Base-by-base conservation (phyloP, 2,113 vertebrate species). In the Gnathonemus longibarbis region DNA sequence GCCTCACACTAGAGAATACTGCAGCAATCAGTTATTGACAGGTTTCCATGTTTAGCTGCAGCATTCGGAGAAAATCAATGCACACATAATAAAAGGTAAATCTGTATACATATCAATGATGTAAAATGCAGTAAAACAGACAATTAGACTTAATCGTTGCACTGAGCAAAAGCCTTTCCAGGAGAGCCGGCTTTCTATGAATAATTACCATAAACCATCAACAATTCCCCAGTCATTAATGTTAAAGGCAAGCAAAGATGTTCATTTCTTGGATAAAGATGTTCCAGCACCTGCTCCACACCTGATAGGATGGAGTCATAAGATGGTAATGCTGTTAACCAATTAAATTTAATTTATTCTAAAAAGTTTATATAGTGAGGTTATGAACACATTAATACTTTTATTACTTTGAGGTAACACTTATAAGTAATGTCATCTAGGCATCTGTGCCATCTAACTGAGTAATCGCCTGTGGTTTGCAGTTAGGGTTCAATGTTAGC, bases 31-130 rank as follows among this genome's bases (percentile, higher is more conserved):
- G 7, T 31, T 31, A 70, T 31, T 70, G 62, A 70, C 62, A 31
- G 27, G 62, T 11, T 31, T 42, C 74, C 74, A 39, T 42, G 74
- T 80, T 42, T 80, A 80, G 31, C 35, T 39, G 74, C 15, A 39
- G 31, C 35, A 77, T 39, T 77, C 5, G 2, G 3, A 17, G 35
- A 80, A 39, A 70, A 70, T 70, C 62, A 70, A 70, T 70, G 62
- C 15, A 42, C 74, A 80, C 17, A 77, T 77, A 80, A 70, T 31
- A 70, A 27, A 70, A 70, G 62, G 62, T 80, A 80, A 35, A 80
- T 42, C 31, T 80, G 27, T 77, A 80, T 80, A 80, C 74, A 80
- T 80, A 80, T 80, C 74, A 80, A 80, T 80, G 74, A 39, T 70
- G 62, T 31, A 70, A 77, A 35, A 42, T 42, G 17, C 27, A 80